These are phyloP conservation scores for Standfussiana lucernea DNA, from an alignment of 2,888 invertebrate genomes.

Conservation along the genomic window DNA sequence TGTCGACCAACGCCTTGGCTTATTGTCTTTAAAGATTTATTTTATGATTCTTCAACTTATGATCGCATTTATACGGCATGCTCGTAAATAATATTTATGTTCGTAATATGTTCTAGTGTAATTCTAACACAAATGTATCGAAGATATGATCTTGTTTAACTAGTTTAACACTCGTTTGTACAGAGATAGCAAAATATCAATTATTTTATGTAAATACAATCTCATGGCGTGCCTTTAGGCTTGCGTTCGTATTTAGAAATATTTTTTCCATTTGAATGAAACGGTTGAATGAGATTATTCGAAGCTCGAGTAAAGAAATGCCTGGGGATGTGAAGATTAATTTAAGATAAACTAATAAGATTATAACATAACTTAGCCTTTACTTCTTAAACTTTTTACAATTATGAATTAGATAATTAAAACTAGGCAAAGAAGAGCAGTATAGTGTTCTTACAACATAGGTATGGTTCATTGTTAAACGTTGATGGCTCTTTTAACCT, in stretches of 20 bases:
- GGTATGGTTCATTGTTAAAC: background rate
- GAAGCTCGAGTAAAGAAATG: slow-evolving; percentile 27
- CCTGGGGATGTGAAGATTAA: slow-evolving; percentile 33
- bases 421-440: background rate
- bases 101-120: slow-evolving; percentile 58
- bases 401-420: background rate
- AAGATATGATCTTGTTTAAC: slow-evolving; percentile 61
- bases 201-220: slow-evolving; percentile 67
- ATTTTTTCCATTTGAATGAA: slow-evolving; percentile 47
- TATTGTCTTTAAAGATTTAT: slow-evolving; percentile 78
- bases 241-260: slow-evolving; percentile 41
- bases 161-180: slow-evolving; percentile 54
- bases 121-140: slow-evolving; percentile 56
- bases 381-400: background rate
- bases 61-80: slow-evolving; percentile 70
- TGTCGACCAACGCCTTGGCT: slow-evolving; percentile 72
- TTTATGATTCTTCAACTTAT: slow-evolving; percentile 72
- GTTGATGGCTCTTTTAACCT: background rate
- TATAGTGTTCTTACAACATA: background rate
- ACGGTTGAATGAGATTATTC: slow-evolving; percentile 21
- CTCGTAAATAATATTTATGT: slow-evolving; percentile 73
- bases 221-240: slow-evolving; percentile 48
- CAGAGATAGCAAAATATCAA: slow-evolving; percentile 56
- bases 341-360: slow-evolving; percentile 61
- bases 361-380: background rate